Percentiles rank a stretch among this genome's conserved stretches.
These are phyloP conservation scores for Phalanger gymnotis DNA, from an alignment of 2,797 vertebrate genomes.

Conservation along the genomic window DNA sequence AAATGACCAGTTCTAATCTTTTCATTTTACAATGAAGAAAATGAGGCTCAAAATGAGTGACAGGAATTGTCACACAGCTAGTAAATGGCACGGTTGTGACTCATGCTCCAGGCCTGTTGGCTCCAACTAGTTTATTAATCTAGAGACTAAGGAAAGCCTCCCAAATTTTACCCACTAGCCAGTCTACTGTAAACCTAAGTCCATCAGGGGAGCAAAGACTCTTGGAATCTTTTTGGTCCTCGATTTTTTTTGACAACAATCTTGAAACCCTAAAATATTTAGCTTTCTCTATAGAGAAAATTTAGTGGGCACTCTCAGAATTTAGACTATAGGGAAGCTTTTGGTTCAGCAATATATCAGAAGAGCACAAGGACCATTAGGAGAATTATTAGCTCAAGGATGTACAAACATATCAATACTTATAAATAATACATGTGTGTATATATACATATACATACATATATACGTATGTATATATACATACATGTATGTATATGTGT, in stretches of 20 bases:
- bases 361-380: neutral
- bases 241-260: neutral
- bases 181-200: neutral
- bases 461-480: too few species aligned
- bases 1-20: neutral
- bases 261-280: neutral
- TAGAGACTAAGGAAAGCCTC: neutral
- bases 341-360: neutral
- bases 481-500: too few species aligned
- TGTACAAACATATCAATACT: neutral
- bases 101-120: neutral
- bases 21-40: neutral
- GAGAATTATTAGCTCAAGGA: neutral
- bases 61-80: neutral
- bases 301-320: neutral
- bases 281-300: neutral
- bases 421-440: too few species aligned
- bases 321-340: neutral
- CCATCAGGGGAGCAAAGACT: neutral
- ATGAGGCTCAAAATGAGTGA: neutral
- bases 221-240: neutral
- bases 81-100: neutral
- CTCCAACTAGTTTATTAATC: neutral
- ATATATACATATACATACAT: too few species aligned
- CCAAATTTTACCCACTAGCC: neutral